These are phyloP conservation scores for Nysson spinosus DNA, from an alignment of 2,888 invertebrate genomes.

Conservation along the genomic window DNA sequence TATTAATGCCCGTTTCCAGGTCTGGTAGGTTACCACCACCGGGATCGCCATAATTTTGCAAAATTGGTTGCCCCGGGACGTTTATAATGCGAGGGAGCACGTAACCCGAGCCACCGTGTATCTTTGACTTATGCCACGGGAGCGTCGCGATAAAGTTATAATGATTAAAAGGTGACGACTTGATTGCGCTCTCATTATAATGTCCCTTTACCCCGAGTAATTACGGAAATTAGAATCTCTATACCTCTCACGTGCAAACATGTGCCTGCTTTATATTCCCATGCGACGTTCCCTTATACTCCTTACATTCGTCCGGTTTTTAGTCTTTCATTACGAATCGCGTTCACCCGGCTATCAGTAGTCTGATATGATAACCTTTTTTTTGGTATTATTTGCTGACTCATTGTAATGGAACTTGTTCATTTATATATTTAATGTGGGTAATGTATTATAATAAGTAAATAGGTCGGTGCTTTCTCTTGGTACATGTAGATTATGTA, in stretches of 20 bases:
- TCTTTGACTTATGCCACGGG: conserved; percentile 29
- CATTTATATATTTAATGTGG: neutral
- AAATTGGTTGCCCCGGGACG: conserved; percentile 54
- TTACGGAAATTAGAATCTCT: conserved; percentile 6
- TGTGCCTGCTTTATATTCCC: neutral
- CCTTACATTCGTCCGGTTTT: neutral
- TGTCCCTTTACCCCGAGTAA: conserved; percentile 12
- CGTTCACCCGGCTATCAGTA: too few species aligned
- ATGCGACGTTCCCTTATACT: neutral
- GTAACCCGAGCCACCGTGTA: conserved; percentile 45
- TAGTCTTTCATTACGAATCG: too few species aligned
- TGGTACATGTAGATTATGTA: too few species aligned
- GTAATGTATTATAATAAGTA: too few species aligned
- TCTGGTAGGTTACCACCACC: conserved; percentile 31
- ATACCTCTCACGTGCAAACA: neutral
- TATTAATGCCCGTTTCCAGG: conserved; percentile 54
- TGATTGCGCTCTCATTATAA: conserved; percentile 25
- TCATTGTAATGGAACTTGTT: neutral
- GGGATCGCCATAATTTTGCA: conserved; percentile 55
- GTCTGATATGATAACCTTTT: too few species aligned
- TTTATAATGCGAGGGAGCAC: conserved; percentile 52
- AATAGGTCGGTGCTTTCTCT: too few species aligned
- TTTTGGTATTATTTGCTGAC: too few species aligned
- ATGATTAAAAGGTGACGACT: conserved; percentile 47
- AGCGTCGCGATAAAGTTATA: conserved; percentile 40